Percentiles rank a stretch among this genome's conserved stretches.
These are phyloP conservation scores for Siniperca undulata DNA, from an alignment of 2,797 vertebrate genomes.

Conservation along the genomic window DNA sequence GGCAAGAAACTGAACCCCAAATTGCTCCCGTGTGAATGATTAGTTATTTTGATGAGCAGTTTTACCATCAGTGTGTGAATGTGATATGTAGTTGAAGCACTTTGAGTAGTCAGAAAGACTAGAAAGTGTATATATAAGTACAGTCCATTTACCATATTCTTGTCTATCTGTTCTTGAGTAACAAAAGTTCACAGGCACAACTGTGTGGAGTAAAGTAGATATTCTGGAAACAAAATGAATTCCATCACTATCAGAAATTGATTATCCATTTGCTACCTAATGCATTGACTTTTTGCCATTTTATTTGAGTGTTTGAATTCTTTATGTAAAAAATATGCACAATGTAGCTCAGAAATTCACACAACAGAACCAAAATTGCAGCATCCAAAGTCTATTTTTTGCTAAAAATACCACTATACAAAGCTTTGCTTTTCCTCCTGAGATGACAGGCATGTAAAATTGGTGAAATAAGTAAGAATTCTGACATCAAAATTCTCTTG, in stretches of 20 bases:
- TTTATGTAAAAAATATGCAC: not conserved
- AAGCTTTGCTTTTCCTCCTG: conserved; percentile 44
- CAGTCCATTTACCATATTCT: too few species aligned
- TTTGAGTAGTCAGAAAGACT: too few species aligned
- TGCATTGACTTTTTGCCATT: not conserved
- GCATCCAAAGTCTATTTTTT: conserved; percentile 10
- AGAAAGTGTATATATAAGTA: too few species aligned
- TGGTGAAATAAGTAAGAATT: conserved; percentile 13
- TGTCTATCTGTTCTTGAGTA: conserved; percentile 7
- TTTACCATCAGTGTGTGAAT: too few species aligned
- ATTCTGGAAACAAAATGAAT: not conserved
- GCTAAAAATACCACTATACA: conserved; percentile 29
- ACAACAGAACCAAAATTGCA: not conserved
- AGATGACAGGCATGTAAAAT: conserved; percentile 33
- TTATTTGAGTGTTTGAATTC: conserved; percentile 5
- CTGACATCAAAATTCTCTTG: not conserved
- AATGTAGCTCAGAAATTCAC: not conserved
- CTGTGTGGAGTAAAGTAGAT: not conserved
- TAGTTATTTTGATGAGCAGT: too few species aligned
- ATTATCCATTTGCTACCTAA: not conserved
- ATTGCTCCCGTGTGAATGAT: too few species aligned
- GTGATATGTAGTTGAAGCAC: too few species aligned
- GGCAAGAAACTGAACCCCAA: too few species aligned
- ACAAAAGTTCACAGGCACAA: conserved; percentile 49
- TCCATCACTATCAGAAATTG: not conserved